These are phyloP conservation scores for Aporophyla lueneburgensis DNA, from an alignment of 2,888 invertebrate species.

Conservation along the genomic window DNA sequence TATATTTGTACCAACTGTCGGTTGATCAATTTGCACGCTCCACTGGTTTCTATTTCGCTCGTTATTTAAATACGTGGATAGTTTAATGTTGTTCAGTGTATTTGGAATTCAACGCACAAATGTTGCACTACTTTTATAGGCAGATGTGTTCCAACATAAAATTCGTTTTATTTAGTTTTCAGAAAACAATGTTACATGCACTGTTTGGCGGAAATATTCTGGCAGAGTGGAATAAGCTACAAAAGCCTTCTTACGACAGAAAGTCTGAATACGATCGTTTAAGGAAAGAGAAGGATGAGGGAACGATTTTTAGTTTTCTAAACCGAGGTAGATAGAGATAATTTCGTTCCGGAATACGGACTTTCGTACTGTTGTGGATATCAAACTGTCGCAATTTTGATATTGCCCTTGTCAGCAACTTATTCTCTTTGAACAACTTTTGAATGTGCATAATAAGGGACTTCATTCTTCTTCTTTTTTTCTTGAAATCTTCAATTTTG, in stretches of 20 bases:
- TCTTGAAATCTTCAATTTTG: not conserved
- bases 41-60: not conserved
- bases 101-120: conserved; percentile 18
- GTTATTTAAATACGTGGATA: not conserved
- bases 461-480: not conserved
- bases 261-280: conserved; percentile 58
- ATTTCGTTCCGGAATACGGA: not conserved
- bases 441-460: not conserved
- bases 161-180: no score
- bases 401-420: not conserved
- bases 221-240: not conserved
- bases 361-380: not conserved
- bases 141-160: no score
- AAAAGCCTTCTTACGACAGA: conserved; percentile 46
- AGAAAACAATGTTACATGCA: not conserved
- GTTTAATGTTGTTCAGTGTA: conserved; percentile 2
- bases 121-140: not conserved
- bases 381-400: not conserved
- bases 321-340: not conserved
- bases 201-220: not conserved
- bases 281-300: conserved; percentile 6
- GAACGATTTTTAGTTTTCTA: conserved; percentile 9
- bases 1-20: not conserved
- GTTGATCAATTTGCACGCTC: not conserved
- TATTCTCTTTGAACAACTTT: not conserved